Conservation (phyloP, 2,888 invertebrate species). For the Rotaria sp. region DNA sequence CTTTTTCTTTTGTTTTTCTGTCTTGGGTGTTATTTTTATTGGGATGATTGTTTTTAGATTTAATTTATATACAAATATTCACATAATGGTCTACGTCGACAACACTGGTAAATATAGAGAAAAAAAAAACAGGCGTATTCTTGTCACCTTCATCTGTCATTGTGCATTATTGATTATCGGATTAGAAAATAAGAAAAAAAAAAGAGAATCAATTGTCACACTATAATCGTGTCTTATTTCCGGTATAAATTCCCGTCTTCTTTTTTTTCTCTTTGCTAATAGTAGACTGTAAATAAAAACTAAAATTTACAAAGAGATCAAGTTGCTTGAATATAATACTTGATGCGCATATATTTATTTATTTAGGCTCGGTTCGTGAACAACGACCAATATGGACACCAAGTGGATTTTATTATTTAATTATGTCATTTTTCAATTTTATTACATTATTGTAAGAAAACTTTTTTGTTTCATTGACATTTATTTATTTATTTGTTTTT, state of each 20-base stretch:
- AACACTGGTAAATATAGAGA: background rate
- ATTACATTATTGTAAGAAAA: background rate
- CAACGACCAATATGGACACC: background rate
- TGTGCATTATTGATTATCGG: background rate
- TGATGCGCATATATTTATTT: background rate
- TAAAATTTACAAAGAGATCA: constrained; percentile 19
- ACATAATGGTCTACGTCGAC: background rate
- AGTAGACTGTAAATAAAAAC: background rate
- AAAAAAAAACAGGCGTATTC: background rate
- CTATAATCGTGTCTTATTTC: constrained; percentile 15
- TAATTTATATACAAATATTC: background rate
- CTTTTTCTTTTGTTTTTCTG: background rate
- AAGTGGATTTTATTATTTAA: background rate
- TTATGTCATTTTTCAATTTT: background rate
- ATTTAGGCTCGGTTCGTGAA: background rate
- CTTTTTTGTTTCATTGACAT: background rate
- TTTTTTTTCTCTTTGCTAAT: background rate
- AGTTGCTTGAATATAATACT: background rate
- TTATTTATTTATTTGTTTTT: background rate
- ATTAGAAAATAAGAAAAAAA: background rate
- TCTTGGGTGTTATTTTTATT: background rate
- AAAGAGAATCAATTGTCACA: constrained; percentile 15
- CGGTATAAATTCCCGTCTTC: background rate
- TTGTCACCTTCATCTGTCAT: background rate
- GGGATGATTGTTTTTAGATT: constrained; percentile 15